phyloP scores from a whole-genome alignment of 2,113 vertebrate species.

The Aviceda subcristata region DNA sequence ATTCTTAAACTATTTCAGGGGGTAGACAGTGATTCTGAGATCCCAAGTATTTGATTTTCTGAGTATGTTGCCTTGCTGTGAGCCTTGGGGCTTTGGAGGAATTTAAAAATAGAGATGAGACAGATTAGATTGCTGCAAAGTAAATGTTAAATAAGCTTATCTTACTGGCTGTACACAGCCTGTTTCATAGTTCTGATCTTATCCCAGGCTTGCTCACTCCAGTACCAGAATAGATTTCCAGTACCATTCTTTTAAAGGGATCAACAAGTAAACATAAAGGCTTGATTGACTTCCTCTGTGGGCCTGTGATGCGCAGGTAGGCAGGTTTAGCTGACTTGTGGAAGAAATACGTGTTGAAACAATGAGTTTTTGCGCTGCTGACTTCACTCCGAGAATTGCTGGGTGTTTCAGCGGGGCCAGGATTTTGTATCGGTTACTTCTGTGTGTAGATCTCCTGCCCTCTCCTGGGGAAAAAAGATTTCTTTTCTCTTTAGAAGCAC shows the following conservation, averaged over 20 bases:
- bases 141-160: neutral
- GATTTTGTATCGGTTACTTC: neutral
- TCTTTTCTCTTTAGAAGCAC: neutral
- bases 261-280: neutral
- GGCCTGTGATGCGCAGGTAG: neutral
- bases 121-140: neutral
- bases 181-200: neutral
- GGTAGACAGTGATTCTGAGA: neutral
- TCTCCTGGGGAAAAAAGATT: neutral
- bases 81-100: neutral
- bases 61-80: neutral
- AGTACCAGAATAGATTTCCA: neutral
- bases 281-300: neutral
- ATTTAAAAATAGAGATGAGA: neutral
- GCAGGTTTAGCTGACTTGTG: neutral
- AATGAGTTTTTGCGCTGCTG: neutral
- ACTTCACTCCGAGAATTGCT: neutral
- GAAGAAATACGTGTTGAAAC: neutral
- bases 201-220: neutral
- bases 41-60: neutral
- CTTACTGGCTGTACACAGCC: neutral
- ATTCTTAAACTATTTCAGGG: neutral
- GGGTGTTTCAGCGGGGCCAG: rapidly evolving
- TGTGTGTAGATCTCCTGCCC: neutral
- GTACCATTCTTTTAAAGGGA: neutral